Conservation (phyloP, 35 echinoderm and acorn worm species). For the Diadema setosum region DNA sequence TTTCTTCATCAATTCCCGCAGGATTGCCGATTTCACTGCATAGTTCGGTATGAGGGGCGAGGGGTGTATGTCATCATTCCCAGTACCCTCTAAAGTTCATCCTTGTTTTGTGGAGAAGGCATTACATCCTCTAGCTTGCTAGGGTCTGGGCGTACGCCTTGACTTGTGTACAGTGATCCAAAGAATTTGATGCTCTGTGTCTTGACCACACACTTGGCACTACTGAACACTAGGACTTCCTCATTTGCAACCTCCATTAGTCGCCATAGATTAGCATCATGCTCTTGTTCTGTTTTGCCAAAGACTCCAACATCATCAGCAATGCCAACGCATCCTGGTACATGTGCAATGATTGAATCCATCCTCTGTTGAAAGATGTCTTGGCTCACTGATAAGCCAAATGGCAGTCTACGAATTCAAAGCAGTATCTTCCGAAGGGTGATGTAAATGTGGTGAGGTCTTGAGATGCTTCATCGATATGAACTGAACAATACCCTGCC, state of each 20-base stretch:
- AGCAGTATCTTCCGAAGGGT: slow-evolving; percentile 40
- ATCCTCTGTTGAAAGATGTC: slow-evolving; percentile 54
- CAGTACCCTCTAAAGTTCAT: slow-evolving; percentile 51
- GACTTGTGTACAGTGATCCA: slow-evolving; percentile 17
- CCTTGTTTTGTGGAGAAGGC: slow-evolving; percentile 27
- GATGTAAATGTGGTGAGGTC: slow-evolving; percentile 52
- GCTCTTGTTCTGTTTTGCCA: slow-evolving; percentile 25
- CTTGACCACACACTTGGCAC: slow-evolving; percentile 62
- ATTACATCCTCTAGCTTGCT: slow-evolving; percentile 37
- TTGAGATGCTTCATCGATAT: background rate
- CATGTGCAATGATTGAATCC: slow-evolving; percentile 24
- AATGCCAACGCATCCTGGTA: slow-evolving; percentile 6
- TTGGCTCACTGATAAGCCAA: slow-evolving; percentile 49
- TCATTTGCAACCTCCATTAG: slow-evolving; percentile 8
- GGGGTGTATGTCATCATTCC: slow-evolving; percentile 43
- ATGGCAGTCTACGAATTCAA: slow-evolving; percentile 24
- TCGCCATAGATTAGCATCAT: slow-evolving; percentile 13
- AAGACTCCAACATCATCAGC: background rate
- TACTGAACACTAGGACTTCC: slow-evolving; percentile 52
- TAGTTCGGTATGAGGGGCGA: background rate
- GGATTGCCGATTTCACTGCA: background rate
- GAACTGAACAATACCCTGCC: slow-evolving; percentile 37
- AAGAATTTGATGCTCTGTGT: slow-evolving; percentile 35
- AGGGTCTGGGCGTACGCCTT: slow-evolving; percentile 17
- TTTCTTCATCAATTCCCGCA: background rate